Evolutionary conservation across 2,888 invertebrate species (phyloP).

Genomic region (Argyresthia albistria): DNA sequence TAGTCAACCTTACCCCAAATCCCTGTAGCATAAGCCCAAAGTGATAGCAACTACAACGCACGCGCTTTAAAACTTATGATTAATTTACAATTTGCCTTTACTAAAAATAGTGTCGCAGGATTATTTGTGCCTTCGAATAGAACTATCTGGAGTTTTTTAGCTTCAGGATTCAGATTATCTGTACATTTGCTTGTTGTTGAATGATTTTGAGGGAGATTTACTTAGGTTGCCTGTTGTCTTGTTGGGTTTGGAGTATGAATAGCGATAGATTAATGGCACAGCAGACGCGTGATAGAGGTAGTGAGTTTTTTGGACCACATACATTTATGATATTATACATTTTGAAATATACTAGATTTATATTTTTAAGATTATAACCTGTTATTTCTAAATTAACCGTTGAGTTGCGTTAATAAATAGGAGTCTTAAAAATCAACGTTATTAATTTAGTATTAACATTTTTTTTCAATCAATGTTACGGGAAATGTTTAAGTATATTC

Average conservation of each 20-base stretch:
- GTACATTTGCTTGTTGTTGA: no score
- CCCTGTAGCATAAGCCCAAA: neutral
- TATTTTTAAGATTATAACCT: conserved; percentile 65
- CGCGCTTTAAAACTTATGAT: neutral
- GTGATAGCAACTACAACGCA: neutral
- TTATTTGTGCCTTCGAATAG: conserved; percentile 9
- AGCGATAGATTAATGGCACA: no score
- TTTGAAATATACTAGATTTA: conserved; percentile 29
- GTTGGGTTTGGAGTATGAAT: no score
- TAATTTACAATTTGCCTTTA: neutral
- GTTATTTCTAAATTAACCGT: conserved; percentile 59
- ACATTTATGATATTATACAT: conserved; percentile 41
- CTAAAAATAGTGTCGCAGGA: neutral
- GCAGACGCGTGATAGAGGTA: conserved; percentile 37
- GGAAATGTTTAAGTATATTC: no score
- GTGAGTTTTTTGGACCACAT: conserved; percentile 48
- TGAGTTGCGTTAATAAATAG: conserved; percentile 44
- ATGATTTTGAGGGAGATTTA: no score
- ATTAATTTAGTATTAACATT: conserved; percentile 30
- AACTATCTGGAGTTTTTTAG: no score
- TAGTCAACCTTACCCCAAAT: no score
- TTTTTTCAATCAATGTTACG: neutral
- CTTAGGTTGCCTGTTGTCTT: no score
- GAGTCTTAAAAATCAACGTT: conserved; percentile 32
- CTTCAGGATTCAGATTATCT: no score